Evolutionary conservation across 2,797 vertebrate genomes (phyloP).

Genomic region (Buphagus erythrorhynchus): DNA sequence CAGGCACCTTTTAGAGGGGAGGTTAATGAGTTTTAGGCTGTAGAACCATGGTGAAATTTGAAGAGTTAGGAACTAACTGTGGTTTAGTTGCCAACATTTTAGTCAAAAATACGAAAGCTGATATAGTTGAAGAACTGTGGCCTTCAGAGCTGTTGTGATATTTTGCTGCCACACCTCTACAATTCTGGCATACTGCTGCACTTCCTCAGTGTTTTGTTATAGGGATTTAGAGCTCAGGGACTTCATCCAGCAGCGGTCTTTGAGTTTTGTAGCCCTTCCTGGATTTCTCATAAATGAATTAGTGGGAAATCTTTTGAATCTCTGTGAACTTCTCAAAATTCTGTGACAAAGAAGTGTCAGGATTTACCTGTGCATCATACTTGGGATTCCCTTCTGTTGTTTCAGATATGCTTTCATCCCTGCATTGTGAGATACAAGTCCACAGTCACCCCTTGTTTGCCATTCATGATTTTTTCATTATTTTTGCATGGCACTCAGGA

Average conservation of each 20-base stretch:
- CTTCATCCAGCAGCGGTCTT: background rate
- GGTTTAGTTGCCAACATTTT: background rate
- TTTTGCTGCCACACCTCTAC: background rate
- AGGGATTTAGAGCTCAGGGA: background rate
- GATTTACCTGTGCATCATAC: background rate
- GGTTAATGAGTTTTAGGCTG: background rate
- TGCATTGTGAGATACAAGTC: background rate
- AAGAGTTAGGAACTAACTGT: background rate
- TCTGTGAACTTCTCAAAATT: background rate
- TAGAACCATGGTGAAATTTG: background rate
- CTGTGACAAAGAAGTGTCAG: background rate
- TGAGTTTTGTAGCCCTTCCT: background rate
- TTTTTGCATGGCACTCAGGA: background rate
- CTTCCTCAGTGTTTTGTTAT: background rate
- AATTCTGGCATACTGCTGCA: background rate
- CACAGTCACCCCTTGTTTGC: background rate
- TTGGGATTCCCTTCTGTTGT: background rate
- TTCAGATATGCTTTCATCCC: background rate
- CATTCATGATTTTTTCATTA: background rate
- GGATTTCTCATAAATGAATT: background rate
- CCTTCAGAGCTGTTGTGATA: background rate
- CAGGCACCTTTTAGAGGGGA: background rate
- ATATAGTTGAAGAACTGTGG: background rate
- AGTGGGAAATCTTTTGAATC: background rate
- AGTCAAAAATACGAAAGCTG: background rate